Evolutionary conservation across 2,113 vertebrate species (phyloP).

Genomic region (Butastur rufipennis): DNA sequence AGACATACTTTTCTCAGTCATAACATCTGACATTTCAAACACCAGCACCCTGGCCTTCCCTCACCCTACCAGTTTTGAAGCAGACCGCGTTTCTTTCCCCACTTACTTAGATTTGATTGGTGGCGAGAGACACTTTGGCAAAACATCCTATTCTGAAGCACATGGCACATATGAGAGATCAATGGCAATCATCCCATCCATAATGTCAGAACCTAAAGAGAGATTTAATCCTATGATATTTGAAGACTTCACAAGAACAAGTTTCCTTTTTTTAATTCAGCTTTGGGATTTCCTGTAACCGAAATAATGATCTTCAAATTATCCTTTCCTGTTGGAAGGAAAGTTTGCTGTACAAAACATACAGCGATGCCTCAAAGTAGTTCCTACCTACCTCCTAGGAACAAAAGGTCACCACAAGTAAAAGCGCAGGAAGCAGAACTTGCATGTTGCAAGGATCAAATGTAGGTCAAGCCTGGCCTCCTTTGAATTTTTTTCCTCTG

Average conservation of each 20-base stretch:
- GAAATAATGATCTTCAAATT: neutral
- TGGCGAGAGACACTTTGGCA: neutral
- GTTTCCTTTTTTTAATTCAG: neutral
- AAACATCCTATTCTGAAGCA: neutral
- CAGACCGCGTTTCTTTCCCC: neutral
- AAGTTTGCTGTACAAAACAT: neutral
- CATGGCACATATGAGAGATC: neutral
- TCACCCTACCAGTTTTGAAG: neutral
- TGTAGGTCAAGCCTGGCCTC: neutral
- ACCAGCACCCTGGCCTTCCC: neutral
- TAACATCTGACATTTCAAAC: neutral
- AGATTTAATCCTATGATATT: neutral
- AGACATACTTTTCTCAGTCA: neutral
- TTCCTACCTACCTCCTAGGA: neutral
- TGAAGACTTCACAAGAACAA: slow-evolving; percentile 10
- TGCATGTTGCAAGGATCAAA: neutral
- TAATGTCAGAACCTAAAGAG: slow-evolving; percentile 25
- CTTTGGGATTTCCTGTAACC: slow-evolving; percentile 17
- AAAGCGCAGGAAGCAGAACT: neutral
- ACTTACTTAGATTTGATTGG: neutral
- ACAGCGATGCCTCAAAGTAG: neutral
- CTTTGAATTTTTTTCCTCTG: neutral
- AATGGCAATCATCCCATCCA: slow-evolving; percentile 14
- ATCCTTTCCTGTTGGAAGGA: neutral
- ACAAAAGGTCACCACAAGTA: slow-evolving; percentile 17